Percentiles rank a stretch among this genome's conserved stretches.
phyloP scores from a whole-genome alignment of 2,113 vertebrate species.

The Albula goreensis region DNA sequence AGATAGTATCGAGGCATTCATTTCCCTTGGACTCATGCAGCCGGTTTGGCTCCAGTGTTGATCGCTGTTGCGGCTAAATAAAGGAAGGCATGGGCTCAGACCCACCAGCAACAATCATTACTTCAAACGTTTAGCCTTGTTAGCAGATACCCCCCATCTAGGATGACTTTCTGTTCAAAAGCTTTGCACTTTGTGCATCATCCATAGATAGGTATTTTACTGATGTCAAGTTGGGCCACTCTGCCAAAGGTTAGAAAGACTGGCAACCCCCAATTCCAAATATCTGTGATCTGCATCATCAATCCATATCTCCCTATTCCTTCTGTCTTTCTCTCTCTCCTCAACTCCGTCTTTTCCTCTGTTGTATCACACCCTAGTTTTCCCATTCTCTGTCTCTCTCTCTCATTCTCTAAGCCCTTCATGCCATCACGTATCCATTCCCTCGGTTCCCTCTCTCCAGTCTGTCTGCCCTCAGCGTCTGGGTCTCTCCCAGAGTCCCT shows the following conservation, averaged over 20 bases:
- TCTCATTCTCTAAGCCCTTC: not conserved
- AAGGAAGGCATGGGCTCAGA: not conserved
- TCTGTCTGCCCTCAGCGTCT: not conserved
- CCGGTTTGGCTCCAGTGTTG: not conserved
- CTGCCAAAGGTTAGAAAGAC: not conserved
- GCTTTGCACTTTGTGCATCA: not conserved
- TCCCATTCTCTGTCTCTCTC: not conserved
- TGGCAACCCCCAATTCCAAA: constrained; percentile 16
- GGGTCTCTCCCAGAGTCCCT: not conserved
- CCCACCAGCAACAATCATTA: not conserved
- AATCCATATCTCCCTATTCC: not conserved
- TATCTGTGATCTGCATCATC: not conserved
- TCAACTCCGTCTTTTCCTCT: too few relatives aligned
- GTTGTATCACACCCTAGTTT: too few relatives aligned
- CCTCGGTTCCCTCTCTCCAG: not conserved
- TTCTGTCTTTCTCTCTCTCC: constrained; percentile 5
- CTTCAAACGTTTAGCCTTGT: not conserved
- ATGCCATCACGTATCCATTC: not conserved
- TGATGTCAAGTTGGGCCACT: not conserved
- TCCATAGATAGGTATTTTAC: not conserved
- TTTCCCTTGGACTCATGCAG: not conserved
- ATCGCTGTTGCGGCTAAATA: not conserved
- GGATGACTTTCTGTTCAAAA: not conserved
- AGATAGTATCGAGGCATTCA: constrained; percentile 23
- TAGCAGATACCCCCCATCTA: not conserved